Conservation (phyloP, 2,888 invertebrate genomes). For the Drosophila mayaguana region DNA sequence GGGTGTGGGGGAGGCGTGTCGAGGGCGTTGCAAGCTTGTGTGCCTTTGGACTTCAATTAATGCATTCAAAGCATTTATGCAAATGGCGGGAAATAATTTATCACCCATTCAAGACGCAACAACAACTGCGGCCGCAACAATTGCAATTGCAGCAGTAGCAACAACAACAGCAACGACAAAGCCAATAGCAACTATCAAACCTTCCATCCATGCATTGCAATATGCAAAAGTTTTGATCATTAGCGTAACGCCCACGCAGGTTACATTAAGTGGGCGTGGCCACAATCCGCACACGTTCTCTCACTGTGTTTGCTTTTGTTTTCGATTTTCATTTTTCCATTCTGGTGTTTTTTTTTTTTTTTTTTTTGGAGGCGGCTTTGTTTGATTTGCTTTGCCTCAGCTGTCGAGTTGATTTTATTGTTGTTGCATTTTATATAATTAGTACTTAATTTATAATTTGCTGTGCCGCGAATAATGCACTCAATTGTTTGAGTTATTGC, state of each 20-base stretch:
- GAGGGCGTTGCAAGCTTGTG: constrained; percentile 66
- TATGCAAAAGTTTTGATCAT: constrained; percentile 68
- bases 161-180: constrained; percentile 32
- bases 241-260: constrained; percentile 75
- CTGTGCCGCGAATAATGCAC: constrained; percentile 64
- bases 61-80: constrained; percentile 82
- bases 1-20: constrained; percentile 52
- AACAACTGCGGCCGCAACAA: constrained; percentile 50
- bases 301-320: constrained; percentile 20
- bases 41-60: constrained; percentile 82
- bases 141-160: constrained; percentile 32
- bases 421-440: constrained; percentile 75
- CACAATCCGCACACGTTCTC: constrained; percentile 58
- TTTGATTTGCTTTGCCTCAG: constrained; percentile 65
- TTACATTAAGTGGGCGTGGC: constrained; percentile 69
- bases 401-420: constrained; percentile 58
- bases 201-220: constrained; percentile 70
- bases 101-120: constrained; percentile 80
- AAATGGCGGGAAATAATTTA: constrained; percentile 84
- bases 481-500: constrained; percentile 43
- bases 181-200: constrained; percentile 59
- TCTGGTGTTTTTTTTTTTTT: constrained; percentile 4
- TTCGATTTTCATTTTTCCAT: constrained; percentile 14
- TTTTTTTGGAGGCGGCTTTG: constrained; percentile 64
- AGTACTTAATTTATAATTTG: constrained; percentile 78